Base-by-base conservation (phyloP, 2,797 vertebrate species). In the Urosaurus nigricauda region DNA sequence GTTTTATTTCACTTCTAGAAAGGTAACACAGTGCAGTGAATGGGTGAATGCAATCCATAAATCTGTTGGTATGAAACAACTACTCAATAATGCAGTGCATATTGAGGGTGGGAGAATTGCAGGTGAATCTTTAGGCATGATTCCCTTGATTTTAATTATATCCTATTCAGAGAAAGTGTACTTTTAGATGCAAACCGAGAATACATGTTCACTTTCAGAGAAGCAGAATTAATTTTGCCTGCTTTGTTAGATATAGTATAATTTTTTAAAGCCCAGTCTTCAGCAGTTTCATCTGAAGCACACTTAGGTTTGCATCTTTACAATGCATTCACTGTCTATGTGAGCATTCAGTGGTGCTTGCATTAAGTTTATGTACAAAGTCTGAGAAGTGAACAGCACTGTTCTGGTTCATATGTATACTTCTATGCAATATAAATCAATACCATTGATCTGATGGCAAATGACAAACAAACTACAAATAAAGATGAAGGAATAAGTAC, bases 331-430 rank as follows among this genome's bases (percentile, higher is more conserved):
- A 68, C 65, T 47, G 16, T 56, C 16, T 80, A 56, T n/a, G n/a
- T 43, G 37, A 63, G n/a, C 4, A 77, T 24, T 77, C 56, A 75
- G 35, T 40, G 26, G 14, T 24, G 24, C 51, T 79, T 79, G 35
- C 43, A 53, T 8, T 37, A 19, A 35, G 29, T 65, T 71, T 70
- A 84, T 35, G 11, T 53, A 6, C 24, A 53, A 0, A 58, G 19
- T 19, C 14, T 53, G 13, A 32, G 32, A n/a, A 53, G 8, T 79
- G 29, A 26, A 84, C 80, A 16, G 35, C 77, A 85, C 12, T 89
- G 43, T 29, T 91, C 83, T 88, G 85, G 86, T 89, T 94, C 93
- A 94, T 88, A 85, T 89, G 40, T 79, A 91, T 43, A 17, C 21
- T 43, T n/a, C 32, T 37, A 29, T 40, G 60, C 29, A 47, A 73